Evolutionary conservation across 2,797 vertebrate species (phyloP), one percentile per base, ranked within the genome.

Genomic region (Anguilla anguilla): DNA sequence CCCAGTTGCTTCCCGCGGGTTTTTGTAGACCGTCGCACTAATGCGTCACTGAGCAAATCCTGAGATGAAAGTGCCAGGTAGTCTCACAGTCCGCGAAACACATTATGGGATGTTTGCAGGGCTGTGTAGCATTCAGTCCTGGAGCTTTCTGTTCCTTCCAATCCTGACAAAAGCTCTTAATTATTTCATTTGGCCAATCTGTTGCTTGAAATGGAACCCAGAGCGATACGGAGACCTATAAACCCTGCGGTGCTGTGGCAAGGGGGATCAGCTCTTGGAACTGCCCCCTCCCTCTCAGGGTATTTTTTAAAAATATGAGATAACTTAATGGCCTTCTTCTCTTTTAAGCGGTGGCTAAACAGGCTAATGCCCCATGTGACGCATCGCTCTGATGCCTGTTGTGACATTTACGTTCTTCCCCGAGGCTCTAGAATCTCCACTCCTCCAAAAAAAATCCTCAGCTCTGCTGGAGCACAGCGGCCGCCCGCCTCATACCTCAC

Each of bases 361-460:
- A 53, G 87, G 59, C 51, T 64, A 59, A 13, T 51, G 39, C 79
- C 81, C 79, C 46, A 0, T 35, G 82, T 61, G 28, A 67, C 59
- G 87, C 81, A 84, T 35, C 87, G 46, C 35, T 39, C 31, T 13
- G 61, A 69, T 35, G 61, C 43, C 86, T 90, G 57, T 89, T 88
- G 90, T 93, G 89, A 92, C 89, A 91, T 89, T 87, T 89, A 88
- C 85, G 59, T 72, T 89, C 46, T 86, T 88, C 88, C 90, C 87
- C 84, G 85, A 86, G 88, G 89, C 91, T 88, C 85, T 83, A 43
- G 89, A 89, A 89, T 89, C 90, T 91, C 91, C 89, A 90, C 90
- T 87, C 83, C 85, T 85, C 46, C 74, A 88, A 86, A 90, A 86
- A 90, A 51, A 88, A 2, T 22, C 87, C n/a, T 22, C 31, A 39